Conservation (phyloP, 2,888 invertebrate species). For the Kuschelorhynchus macadamiae region DNA sequence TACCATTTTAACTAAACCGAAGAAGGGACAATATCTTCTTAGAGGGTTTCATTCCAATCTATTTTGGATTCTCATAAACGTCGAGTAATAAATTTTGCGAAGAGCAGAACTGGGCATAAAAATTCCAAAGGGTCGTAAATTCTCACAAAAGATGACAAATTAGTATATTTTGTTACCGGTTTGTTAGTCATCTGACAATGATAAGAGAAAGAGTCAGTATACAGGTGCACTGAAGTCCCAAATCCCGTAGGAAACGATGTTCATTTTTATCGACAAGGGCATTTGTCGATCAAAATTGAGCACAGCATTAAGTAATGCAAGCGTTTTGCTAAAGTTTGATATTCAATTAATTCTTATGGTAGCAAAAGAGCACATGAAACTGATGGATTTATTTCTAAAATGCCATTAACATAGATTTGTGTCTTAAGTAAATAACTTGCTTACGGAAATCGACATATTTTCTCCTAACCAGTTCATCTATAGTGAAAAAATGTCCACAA, state of each 20-base stretch:
- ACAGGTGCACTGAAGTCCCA: conserved; percentile 13
- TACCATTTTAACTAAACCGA: no score
- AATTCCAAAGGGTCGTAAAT: conserved; percentile 6
- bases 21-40: no score
- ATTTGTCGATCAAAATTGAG: neutral
- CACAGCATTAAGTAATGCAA: conserved; percentile 9
- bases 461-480: conserved; percentile 14
- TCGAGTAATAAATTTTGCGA: conserved; percentile 13
- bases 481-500: conserved; percentile 23
- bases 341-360: conserved; percentile 1
- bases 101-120: conserved; percentile 10
- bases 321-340: conserved; percentile 1
- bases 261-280: neutral
- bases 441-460: conserved; percentile 5
- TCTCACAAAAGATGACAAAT: neutral
- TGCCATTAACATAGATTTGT: conserved; percentile 15
- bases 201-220: conserved; percentile 1
- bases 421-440: conserved; percentile 8
- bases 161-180: neutral
- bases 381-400: conserved; percentile 6
- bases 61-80: conserved; percentile 2
- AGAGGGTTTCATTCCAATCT: conserved; percentile 9
- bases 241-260: neutral
- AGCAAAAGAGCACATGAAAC: neutral
- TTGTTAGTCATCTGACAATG: neutral